Percentiles rank a stretch among this genome's conserved stretches.
Conservation (phyloP, 1,140 invertebrate species). For the Neodiprion fabricii region DNA sequence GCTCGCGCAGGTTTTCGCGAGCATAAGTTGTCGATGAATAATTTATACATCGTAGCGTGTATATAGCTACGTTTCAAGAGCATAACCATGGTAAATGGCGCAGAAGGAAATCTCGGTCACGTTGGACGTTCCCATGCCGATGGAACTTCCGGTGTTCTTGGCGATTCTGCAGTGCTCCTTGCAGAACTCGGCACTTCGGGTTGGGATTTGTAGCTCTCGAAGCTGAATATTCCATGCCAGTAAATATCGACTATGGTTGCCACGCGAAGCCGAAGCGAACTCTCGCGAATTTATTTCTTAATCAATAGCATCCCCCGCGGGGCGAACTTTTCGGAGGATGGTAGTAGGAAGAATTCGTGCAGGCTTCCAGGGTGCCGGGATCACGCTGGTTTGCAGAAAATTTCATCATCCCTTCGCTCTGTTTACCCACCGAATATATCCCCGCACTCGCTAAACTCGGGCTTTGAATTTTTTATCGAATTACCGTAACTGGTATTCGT, state of each 20-base stretch:
- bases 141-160: neutral
- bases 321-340: neutral
- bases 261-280: neutral
- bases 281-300: slow-evolving; percentile 5
- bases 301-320: neutral
- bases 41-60: no score
- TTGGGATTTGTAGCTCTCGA: neutral
- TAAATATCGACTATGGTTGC: slow-evolving; percentile 1
- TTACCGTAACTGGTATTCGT: neutral
- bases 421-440: neutral
- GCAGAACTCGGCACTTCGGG: neutral
- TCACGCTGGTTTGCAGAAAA: slow-evolving; percentile 7
- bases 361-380: neutral
- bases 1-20: no score
- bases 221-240: neutral
- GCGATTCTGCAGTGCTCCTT: neutral
- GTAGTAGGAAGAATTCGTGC: neutral
- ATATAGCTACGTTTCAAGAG: no score
- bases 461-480: slow-evolving; percentile 2
- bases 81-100: no score
- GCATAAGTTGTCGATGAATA: no score
- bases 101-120: no score
- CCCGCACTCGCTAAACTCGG: neutral
- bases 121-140: neutral
- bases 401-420: neutral